These are phyloP conservation scores for Ptychodera flava DNA, from an alignment of 35 echinoderm and acorn worm species.

Conservation along the genomic window DNA sequence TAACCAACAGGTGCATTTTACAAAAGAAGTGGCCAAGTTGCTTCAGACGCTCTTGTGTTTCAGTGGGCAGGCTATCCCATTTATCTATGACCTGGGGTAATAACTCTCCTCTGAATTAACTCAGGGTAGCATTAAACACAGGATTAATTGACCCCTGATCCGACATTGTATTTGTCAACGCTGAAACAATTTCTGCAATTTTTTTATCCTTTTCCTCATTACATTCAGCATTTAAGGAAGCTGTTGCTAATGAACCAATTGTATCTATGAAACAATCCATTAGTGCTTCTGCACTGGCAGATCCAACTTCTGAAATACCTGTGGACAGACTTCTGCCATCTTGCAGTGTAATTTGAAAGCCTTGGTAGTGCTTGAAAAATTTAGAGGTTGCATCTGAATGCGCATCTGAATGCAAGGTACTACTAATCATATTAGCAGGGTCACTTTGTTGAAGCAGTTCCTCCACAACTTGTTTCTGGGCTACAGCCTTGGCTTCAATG, in stretches of 20 bases:
- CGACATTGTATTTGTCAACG: conserved; percentile 20
- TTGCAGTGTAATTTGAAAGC: not conserved
- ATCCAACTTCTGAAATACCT: conserved; percentile 16
- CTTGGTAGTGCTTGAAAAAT: conserved; percentile 19
- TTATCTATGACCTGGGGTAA: conserved; percentile 7
- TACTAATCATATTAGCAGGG: not conserved
- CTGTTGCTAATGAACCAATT: not conserved
- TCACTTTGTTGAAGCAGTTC: not conserved
- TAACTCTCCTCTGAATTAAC: not conserved
- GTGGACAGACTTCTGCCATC: conserved; percentile 6
- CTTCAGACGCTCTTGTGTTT: conserved; percentile 10
- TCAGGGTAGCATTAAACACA: conserved; percentile 6
- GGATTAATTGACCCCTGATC: conserved; percentile 27
- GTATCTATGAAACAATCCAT: conserved; percentile 17
- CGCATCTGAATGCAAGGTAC: conserved; percentile 7
- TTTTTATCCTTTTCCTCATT: not conserved
- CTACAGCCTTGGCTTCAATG: not conserved
- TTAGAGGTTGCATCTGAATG: conserved; percentile 23
- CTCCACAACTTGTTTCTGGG: not conserved
- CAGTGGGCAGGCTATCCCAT: conserved; percentile 5
- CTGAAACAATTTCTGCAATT: conserved; percentile 10
- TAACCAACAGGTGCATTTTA: conserved; percentile 37
- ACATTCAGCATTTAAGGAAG: not conserved
- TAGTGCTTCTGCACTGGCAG: conserved; percentile 10
- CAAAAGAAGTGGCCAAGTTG: conserved; percentile 24